These are phyloP conservation scores for Tiliacea citrago DNA, from an alignment of 2,888 invertebrate genomes.

Conservation along the genomic window DNA sequence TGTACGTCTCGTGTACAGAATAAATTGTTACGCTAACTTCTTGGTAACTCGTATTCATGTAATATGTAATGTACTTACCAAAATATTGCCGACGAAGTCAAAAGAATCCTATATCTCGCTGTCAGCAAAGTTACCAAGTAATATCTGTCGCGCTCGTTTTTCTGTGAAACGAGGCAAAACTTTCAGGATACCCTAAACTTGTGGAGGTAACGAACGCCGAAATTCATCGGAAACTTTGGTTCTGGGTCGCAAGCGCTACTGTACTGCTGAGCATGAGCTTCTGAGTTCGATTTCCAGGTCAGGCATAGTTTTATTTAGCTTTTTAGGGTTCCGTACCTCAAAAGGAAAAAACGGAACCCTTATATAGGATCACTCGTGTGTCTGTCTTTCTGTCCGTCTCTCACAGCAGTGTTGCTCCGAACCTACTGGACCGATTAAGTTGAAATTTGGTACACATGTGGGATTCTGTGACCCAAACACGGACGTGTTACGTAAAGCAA, in stretches of 20 bases:
- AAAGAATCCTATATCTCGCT: conserved; percentile 38
- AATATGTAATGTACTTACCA: conserved; percentile 24
- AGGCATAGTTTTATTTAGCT: neutral
- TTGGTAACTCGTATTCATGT: conserved; percentile 29
- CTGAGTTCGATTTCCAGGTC: neutral
- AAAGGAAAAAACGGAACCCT: too few species aligned
- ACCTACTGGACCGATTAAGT: too few species aligned
- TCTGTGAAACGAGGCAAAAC: conserved; percentile 26
- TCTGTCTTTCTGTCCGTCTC: too few species aligned
- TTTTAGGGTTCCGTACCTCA: too few species aligned
- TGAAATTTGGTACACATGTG: too few species aligned
- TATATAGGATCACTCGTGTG: too few species aligned
- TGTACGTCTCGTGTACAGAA: neutral
- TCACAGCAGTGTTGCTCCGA: too few species aligned
- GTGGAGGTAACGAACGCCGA: conserved; percentile 38
- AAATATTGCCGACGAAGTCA: conserved; percentile 34
- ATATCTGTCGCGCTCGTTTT: conserved; percentile 55
- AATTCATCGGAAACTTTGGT: conserved; percentile 35
- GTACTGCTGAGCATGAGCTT: neutral
- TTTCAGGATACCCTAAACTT: conserved; percentile 47
- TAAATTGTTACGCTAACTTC: conserved; percentile 40
- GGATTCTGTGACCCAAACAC: too few species aligned
- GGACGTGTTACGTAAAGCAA: too few species aligned
- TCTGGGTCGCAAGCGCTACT: neutral
- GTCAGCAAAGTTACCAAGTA: conserved; percentile 56